Evolutionary conservation across 2,888 invertebrate genomes (phyloP), one percentile per base, ranked within the genome.

Genomic region (Marronus borbonicus): DNA sequence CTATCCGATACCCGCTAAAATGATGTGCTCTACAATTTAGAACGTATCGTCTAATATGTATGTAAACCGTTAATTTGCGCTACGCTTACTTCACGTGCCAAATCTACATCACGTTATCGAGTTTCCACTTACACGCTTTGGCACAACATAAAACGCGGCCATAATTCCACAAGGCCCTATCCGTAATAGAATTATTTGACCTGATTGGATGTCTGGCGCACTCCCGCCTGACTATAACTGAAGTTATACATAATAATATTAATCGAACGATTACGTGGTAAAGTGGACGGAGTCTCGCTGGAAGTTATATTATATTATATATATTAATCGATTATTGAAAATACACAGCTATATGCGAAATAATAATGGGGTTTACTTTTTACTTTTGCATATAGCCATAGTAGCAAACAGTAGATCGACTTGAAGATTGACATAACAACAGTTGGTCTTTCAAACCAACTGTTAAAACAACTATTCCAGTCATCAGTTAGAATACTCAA

Each of bases 231-330:
- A 58, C 17, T 58, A 58, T 58, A 58, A 17, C 52, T 17, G n/a
- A n/a, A n/a, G 52, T 52, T 17, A 17, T 17, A 52, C 52, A 52
- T 52, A 52, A 44, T 8, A 44, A 58, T 20, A 58, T 58, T 58
- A 58, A 58, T 20, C 55, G 55, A 17, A 20, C 55, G 55, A 58
- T 58, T 58, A 58, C 20, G 55, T 58, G 20, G 55, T 58, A 58
- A 58, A 58, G 10, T 58, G 55, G 55, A 58, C 8, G 24, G 20
- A 2, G 10, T 58, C 17, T 58, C 20, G 8, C n/a, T 58, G 17
- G 20, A 58, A 58, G 20, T 20, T 52, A 17, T 58, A 20, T 20
- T 52, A 17, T 58, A 20, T 20, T 52, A 17, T 58, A 20, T n/a
- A n/a, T n/a, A n/a, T 20, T 20, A 20, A 58, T 20, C 8, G 8